These are phyloP conservation scores for Nemotelus pantherinus DNA, from an alignment of 2,888 invertebrate genomes.

Conservation along the genomic window DNA sequence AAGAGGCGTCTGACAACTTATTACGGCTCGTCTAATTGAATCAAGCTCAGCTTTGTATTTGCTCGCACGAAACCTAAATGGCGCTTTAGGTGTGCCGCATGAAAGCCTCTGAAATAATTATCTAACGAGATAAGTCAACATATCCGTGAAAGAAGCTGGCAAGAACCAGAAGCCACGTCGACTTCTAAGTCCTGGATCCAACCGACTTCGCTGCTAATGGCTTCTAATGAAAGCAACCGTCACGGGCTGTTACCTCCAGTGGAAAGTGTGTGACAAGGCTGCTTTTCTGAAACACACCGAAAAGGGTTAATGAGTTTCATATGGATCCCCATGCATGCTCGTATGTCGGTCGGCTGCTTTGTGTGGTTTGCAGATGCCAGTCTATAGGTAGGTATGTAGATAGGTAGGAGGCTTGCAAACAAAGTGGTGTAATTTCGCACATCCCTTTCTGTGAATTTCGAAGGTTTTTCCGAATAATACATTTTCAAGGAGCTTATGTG, in stretches of 20 bases:
- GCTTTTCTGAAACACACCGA: conserved; percentile 18
- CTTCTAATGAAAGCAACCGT: conserved; percentile 15
- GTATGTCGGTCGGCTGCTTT: too few relatives aligned
- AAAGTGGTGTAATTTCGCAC: too few relatives aligned
- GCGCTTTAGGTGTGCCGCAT: conserved; percentile 29
- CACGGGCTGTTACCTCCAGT: conserved; percentile 24
- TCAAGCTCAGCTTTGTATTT: conserved; percentile 20
- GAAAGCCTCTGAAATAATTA: conserved; percentile 31
- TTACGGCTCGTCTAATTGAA: conserved; percentile 31
- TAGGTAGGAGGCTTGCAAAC: too few relatives aligned
- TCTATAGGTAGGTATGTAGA: too few relatives aligned
- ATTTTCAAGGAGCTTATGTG: too few relatives aligned
- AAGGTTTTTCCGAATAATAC: too few relatives aligned
- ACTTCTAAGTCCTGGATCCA: neutral
- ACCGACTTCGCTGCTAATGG: neutral
- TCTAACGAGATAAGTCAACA: conserved; percentile 8
- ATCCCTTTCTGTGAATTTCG: too few relatives aligned
- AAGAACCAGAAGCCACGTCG: neutral
- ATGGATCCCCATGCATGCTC: neutral
- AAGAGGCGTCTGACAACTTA: conserved; percentile 28
- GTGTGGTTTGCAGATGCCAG: too few relatives aligned
- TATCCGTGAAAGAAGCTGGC: neutral
- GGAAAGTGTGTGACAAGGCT: neutral
- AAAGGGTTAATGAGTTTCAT: conserved; percentile 33
- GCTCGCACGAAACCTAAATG: conserved; percentile 3